Evolutionary conservation across 2,797 vertebrate species (phyloP).

Genomic region (Enteromius treurensis): DNA sequence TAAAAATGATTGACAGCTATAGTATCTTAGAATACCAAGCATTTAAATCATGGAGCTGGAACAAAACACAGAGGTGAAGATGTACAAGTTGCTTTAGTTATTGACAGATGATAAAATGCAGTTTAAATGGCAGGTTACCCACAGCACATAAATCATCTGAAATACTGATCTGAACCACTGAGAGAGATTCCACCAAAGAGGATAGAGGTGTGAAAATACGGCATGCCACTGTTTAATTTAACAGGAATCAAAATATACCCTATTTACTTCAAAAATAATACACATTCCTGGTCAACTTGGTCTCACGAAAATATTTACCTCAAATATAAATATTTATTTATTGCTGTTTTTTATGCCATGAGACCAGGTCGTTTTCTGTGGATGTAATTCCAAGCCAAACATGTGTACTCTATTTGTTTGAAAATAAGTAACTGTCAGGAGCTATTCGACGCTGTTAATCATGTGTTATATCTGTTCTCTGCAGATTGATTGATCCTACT

Average conservation of each 20-base stretch:
- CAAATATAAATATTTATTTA: too few species aligned
- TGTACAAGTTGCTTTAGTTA: not conserved
- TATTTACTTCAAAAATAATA: too few species aligned
- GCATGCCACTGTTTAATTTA: not conserved
- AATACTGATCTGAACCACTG: not conserved
- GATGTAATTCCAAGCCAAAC: not conserved
- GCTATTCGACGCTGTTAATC: not conserved
- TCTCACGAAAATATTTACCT: too few species aligned
- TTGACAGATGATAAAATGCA: not conserved
- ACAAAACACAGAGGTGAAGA: not conserved
- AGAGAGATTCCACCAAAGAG: not conserved
- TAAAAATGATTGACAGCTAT: not conserved
- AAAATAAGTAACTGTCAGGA: not conserved
- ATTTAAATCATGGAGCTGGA: slow-evolving; percentile 18
- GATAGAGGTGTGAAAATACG: not conserved
- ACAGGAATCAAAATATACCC: not conserved
- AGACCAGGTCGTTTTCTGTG: not conserved
- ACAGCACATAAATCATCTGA: slow-evolving; percentile 8
- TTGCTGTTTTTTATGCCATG: too few species aligned
- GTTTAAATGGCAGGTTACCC: slow-evolving; percentile 19
- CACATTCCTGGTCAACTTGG: not conserved
- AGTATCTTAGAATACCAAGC: slow-evolving; percentile 10
- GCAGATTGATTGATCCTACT: not conserved
- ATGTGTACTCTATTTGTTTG: not conserved
- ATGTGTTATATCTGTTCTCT: not conserved